Evolutionary conservation across 2,113 vertebrate species (phyloP).

Genomic region (Ameiurus melas): DNA sequence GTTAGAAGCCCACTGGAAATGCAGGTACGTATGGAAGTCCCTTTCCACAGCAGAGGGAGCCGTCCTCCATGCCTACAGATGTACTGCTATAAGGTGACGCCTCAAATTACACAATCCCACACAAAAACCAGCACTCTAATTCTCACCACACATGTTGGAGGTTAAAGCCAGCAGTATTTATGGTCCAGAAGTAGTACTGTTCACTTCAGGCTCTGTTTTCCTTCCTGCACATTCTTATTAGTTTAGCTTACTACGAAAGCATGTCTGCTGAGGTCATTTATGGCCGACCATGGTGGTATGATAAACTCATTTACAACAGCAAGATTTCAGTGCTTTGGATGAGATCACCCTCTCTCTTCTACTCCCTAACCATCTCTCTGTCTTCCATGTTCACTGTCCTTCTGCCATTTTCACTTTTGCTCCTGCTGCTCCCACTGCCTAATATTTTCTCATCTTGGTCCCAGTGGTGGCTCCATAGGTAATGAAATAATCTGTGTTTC

Average conservation of each 20-base stretch:
- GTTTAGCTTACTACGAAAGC: conserved; percentile 83
- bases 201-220: conserved; percentile 76
- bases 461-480: conserved; percentile 61
- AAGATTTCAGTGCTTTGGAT: conserved; percentile 77
- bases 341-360: conserved; percentile 69
- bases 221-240: conserved; percentile 79
- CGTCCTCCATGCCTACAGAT: conserved; percentile 73
- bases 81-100: conserved; percentile 66
- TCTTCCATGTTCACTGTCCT: background rate
- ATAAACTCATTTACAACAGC: conserved; percentile 81
- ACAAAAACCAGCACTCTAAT: conserved; percentile 51
- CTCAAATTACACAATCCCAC: conserved; percentile 65
- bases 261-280: conserved; percentile 87
- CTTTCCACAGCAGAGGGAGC: conserved; percentile 82
- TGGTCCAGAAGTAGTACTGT: conserved; percentile 62
- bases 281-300: conserved; percentile 75
- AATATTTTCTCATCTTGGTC: conserved; percentile 54
- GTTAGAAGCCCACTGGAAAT: conserved; percentile 79
- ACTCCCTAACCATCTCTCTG: background rate
- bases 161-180: conserved; percentile 82
- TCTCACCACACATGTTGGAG: conserved; percentile 73
- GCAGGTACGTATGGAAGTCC: conserved; percentile 81
- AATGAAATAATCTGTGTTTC: conserved; percentile 85
- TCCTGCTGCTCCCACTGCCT: background rate
- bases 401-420: conserved; percentile 16